Evolutionary conservation across 1,140 invertebrate species (phyloP).

Genomic region (Penaeus japonicus): DNA sequence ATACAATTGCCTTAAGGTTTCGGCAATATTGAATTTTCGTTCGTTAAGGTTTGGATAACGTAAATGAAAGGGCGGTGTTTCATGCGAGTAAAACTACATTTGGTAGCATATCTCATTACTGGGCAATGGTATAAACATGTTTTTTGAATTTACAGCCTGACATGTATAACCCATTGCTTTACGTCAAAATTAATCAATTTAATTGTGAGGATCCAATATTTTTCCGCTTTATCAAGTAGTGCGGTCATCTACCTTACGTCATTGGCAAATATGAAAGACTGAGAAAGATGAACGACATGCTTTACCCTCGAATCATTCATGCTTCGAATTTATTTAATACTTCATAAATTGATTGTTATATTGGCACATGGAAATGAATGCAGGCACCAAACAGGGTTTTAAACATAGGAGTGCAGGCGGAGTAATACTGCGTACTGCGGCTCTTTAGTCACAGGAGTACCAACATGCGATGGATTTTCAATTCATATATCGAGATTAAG

Average conservation of each 20-base stretch:
- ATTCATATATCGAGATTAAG: background rate
- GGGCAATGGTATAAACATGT: no score
- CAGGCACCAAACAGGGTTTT: constrained; percentile 33
- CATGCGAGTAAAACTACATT: no score
- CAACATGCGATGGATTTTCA: background rate
- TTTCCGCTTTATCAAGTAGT: constrained; percentile 48
- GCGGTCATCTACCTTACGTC: constrained; percentile 51
- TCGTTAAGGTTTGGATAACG: no score
- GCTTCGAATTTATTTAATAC: background rate
- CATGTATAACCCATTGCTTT: no score
- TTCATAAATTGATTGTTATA: background rate
- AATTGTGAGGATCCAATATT: background rate
- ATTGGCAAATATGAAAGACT: background rate
- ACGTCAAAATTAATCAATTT: no score
- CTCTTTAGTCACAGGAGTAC: constrained; percentile 4
- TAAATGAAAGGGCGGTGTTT: no score
- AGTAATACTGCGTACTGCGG: constrained; percentile 41
- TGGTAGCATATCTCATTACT: no score
- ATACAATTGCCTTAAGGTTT: no score
- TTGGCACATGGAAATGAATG: background rate
- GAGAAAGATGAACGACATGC: background rate
- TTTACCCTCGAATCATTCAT: background rate
- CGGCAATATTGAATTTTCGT: no score
- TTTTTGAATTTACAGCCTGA: no score
- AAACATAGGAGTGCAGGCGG: constrained; percentile 31